phyloP scores from a whole-genome alignment of 1,140 invertebrate genomes.

The Delia radicum region DNA sequence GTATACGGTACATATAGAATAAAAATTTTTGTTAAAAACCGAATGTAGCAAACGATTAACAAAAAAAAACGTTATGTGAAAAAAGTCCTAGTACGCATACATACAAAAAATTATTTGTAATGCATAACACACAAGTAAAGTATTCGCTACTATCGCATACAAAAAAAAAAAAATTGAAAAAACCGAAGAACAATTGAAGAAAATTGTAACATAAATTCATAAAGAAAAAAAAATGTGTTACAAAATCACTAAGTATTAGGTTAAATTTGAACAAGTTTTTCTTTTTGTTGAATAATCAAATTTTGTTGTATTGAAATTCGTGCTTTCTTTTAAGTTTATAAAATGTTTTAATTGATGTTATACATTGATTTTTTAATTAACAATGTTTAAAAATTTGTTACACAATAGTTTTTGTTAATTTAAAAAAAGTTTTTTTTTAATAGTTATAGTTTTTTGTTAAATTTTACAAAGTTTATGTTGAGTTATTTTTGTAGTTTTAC shows the following conservation, averaged over 20 bases:
- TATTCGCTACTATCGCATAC: background rate
- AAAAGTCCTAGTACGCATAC: constrained; percentile 13
- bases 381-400: background rate
- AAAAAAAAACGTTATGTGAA: background rate
- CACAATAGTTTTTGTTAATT: background rate
- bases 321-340: background rate
- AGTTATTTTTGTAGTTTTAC: background rate
- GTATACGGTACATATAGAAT: background rate
- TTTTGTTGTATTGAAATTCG: background rate
- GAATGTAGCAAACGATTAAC: background rate
- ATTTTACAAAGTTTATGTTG: background rate
- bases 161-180: background rate
- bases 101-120: background rate
- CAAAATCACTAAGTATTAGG: background rate
- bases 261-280: background rate
- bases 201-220: background rate
- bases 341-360: background rate
- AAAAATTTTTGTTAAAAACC: background rate
- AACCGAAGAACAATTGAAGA: background rate
- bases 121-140: background rate
- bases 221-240: background rate
- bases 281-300: background rate
- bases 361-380: constrained; percentile 4
- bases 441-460: background rate
- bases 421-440: background rate